Percentiles rank a stretch among this genome's conserved stretches.
Conservation (phyloP, 2,888 invertebrate genomes). For the Heliconius ismenius region DNA sequence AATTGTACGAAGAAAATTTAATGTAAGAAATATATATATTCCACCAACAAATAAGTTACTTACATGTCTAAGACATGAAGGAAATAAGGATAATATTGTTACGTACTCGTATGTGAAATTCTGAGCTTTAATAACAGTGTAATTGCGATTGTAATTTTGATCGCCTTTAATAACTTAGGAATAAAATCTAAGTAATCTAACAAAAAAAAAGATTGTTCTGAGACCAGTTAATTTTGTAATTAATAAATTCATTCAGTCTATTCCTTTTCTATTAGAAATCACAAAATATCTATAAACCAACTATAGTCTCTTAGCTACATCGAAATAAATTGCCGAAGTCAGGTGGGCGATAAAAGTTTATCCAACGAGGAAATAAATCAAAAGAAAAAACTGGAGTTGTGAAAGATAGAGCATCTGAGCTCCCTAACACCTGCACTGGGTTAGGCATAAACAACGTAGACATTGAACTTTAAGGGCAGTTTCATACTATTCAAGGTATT, state of each 20-base stretch:
- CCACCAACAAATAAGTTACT: neutral
- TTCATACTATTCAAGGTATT: neutral
- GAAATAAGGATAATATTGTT: conserved; percentile 9
- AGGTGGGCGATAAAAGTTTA: conserved; percentile 20
- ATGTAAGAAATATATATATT: neutral
- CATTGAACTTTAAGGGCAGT: conserved; percentile 6
- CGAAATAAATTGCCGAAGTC: neutral
- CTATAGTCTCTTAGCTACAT: neutral
- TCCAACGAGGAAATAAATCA: conserved; percentile 22
- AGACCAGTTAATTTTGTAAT: neutral
- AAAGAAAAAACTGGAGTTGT: conserved; percentile 21
- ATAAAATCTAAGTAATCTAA: too few species aligned
- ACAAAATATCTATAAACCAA: neutral
- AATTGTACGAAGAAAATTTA: neutral
- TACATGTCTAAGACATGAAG: neutral
- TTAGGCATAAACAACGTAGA: conserved; percentile 20
- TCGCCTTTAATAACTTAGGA: neutral
- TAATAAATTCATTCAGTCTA: neutral
- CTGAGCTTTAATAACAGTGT: neutral
- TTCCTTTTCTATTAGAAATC: neutral
- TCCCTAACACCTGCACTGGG: conserved; percentile 6
- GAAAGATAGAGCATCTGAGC: conserved; percentile 23
- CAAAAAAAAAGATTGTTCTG: neutral
- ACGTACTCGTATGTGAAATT: neutral
- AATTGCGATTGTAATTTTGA: conserved; percentile 6